Conservation (phyloP, 2,113 vertebrate species). For the Gadus chalcogrammus region DNA sequence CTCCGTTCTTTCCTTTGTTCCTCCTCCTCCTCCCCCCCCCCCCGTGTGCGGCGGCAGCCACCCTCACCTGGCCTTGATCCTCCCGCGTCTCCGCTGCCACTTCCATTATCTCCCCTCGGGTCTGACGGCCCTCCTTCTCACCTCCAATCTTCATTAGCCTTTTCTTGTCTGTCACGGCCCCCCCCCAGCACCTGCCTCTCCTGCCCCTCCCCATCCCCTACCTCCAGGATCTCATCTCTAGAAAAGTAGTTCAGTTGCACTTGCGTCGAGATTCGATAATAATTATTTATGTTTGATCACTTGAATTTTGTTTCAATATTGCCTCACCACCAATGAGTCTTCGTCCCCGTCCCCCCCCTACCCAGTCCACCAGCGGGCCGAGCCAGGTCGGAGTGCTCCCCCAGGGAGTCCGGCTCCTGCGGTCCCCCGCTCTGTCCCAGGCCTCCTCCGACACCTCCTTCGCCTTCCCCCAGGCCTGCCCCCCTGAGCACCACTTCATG, state of each 20-base stretch:
- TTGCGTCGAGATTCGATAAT: conserved; percentile 16
- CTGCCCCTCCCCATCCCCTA: background rate
- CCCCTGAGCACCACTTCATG: conserved; percentile 83
- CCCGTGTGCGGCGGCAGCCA: background rate
- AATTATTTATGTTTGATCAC: conserved; percentile 18
- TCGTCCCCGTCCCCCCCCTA: background rate
- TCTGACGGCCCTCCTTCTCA: conserved; percentile 24
- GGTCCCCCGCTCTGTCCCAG: conserved; percentile 80
- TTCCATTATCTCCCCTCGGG: conserved; percentile 18
- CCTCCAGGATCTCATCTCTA: background rate
- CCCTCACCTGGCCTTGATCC: conserved; percentile 46
- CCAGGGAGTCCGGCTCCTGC: conserved; percentile 79
- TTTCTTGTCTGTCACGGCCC: conserved; percentile 24
- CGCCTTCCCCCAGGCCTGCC: conserved; percentile 76
- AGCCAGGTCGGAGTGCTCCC: conserved; percentile 79
- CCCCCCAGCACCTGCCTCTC: background rate
- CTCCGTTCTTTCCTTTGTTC: background rate
- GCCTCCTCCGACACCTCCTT: conserved; percentile 82
- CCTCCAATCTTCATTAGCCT: conserved; percentile 15
- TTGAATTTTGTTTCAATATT: background rate
- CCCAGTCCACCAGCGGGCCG: conserved; percentile 77
- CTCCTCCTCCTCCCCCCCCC: too few species aligned
- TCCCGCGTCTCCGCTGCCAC: conserved; percentile 42
- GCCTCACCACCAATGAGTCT: conserved; percentile 17
- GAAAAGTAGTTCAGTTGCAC: background rate